Evolutionary conservation across 1,140 invertebrate species (phyloP).

Genomic region (Yoshiicerus persimilis): DNA sequence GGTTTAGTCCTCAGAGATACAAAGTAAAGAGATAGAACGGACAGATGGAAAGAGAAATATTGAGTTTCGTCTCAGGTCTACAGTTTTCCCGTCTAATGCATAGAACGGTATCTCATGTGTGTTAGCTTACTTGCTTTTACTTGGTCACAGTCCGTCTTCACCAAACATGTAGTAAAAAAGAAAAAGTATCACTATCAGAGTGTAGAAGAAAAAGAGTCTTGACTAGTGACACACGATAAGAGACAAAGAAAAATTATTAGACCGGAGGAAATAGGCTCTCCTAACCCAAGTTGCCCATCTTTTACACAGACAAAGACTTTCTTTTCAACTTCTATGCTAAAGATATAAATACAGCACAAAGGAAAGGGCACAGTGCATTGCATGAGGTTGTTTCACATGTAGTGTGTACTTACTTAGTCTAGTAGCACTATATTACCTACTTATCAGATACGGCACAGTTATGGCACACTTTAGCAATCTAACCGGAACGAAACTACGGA

Average conservation of each 20-base stretch:
- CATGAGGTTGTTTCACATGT: background rate
- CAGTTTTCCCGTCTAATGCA: background rate
- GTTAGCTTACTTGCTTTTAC: background rate
- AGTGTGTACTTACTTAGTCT: background rate
- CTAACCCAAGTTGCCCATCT: background rate
- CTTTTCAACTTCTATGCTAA: background rate
- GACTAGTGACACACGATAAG: slow-evolving; percentile 21
- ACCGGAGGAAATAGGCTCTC: background rate
- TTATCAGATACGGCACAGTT: no score
- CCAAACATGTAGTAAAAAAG: background rate
- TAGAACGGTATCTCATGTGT: background rate
- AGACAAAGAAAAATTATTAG: slow-evolving; percentile 23
- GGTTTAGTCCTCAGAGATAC: no score
- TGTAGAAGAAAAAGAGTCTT: background rate
- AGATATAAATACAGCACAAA: background rate
- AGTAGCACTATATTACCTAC: background rate
- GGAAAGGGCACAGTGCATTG: background rate
- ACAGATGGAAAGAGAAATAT: background rate
- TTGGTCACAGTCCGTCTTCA: background rate
- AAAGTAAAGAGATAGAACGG: background rate
- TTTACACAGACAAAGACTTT: background rate
- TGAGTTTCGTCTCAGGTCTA: background rate
- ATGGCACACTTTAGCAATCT: background rate
- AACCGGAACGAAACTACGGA: background rate
- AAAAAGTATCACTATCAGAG: background rate